Evolutionary conservation across 2,113 vertebrate genomes (phyloP), one percentile per base, ranked within the genome.

Genomic region (Urocitellus parryii): DNA sequence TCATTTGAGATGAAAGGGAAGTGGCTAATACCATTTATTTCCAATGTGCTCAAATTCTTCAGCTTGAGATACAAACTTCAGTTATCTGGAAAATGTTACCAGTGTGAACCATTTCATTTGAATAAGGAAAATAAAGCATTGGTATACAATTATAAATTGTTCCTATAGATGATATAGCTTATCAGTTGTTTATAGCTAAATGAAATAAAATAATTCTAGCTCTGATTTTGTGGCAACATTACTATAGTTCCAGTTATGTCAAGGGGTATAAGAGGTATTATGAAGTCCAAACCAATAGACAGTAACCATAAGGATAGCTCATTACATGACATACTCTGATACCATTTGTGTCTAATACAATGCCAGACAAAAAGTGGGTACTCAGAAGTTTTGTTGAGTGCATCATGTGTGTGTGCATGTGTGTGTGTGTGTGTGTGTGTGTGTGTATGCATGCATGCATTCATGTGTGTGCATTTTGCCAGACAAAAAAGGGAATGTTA

Each of bases 1-100:
- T 70, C 45, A 13, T 86, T 91, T 90, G 48, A 73, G 53, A 73
- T 89, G 39, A 22, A 74, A 96, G 11, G 24, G 11, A 87, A 85
- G 24, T 76, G 8, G 24, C 8, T 81, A 79, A 82, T 67, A 78
- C 27, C 39, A 32, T 39, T 84, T 82, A 16, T 25, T 20, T 79
- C 29, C 42, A 53, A 68, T 32, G 20, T 56, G 6, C 17, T 77
- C 11, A 56, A 37, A 86, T 79, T 87, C 91, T 51, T 48, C 53
- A 97, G 34, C 45, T 86, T 93, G 67, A 86, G 51, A 72, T 88
- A 11, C 12, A 91, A 56, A 80, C 42, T 68, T 78, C 8, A n/a
- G 32, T 86, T 65, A 79, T 70, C 76, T 90, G 70, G 32, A 94
- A 94, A 76, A 4, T 56, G 11, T 48, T 94, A 48, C 22, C 13